Percentiles rank a stretch among this genome's conserved stretches.
Conservation (phyloP, 2,113 vertebrate genomes). For the Arizona elegans region DNA sequence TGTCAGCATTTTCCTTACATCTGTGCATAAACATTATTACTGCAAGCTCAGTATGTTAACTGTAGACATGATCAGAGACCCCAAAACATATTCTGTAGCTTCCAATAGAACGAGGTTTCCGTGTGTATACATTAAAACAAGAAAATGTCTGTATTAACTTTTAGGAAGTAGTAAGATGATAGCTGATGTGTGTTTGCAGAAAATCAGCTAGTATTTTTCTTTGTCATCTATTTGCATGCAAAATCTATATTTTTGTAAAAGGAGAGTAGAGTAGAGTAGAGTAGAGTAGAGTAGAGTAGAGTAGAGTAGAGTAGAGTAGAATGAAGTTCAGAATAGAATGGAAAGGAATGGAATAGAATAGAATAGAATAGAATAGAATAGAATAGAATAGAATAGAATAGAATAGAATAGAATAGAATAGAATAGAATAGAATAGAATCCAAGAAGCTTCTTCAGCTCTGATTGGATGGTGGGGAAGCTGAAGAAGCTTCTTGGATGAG, state of each 20-base stretch:
- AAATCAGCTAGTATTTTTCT: constrained; percentile 40
- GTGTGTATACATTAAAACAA: constrained; percentile 49
- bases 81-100: constrained; percentile 54
- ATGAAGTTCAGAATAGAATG: too few species aligned
- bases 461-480: too few species aligned
- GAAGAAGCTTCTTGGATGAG: too few species aligned
- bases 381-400: neutral
- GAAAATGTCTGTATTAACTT: neutral
- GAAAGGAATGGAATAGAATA: too few species aligned
- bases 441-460: too few species aligned
- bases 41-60: constrained; percentile 66
- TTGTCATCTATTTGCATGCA: constrained; percentile 5
- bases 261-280: constrained; percentile 17
- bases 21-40: constrained; percentile 72
- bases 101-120: constrained; percentile 53
- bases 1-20: constrained; percentile 77
- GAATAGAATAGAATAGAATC: too few species aligned
- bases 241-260: constrained; percentile 57
- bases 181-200: constrained; percentile 47
- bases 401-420: too few species aligned
- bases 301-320: too few species aligned
- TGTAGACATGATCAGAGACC: constrained; percentile 65
- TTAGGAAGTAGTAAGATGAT: neutral
- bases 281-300: neutral
- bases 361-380: too few species aligned